These are phyloP conservation scores for Beris chalybata DNA, from an alignment of 2,888 invertebrate species.

Conservation along the genomic window DNA sequence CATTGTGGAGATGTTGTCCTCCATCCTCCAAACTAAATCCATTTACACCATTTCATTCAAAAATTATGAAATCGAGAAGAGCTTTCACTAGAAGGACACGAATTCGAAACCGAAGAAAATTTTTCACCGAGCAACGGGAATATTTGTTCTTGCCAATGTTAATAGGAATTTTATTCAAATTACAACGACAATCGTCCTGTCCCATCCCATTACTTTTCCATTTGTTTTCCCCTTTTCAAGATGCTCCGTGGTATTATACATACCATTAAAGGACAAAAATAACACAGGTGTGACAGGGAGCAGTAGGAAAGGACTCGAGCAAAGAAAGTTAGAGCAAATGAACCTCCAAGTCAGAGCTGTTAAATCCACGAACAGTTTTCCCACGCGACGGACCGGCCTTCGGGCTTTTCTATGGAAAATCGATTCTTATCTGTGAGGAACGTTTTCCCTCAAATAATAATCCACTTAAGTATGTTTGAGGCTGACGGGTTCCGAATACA, in stretches of 20 bases:
- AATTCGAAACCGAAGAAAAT: slow-evolving; percentile 2
- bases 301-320: not conserved
- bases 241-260: not conserved
- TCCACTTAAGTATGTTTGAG: slow-evolving; percentile 34
- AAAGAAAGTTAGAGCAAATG: not conserved
- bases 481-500: slow-evolving; percentile 35
- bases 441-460: slow-evolving; percentile 33
- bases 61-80: no score
- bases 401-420: slow-evolving; percentile 23
- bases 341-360: not conserved
- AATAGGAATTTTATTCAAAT: slow-evolving; percentile 40
- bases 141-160: slow-evolving; percentile 38
- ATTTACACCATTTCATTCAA: no score
- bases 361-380: slow-evolving; percentile 4
- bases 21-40: not conserved
- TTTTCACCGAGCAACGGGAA: slow-evolving; percentile 15
- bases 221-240: slow-evolving; percentile 3
- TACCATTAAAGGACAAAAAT: no score
- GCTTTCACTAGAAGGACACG: not conserved
- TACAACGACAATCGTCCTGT: slow-evolving; percentile 29
- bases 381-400: slow-evolving; percentile 1
- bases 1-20: slow-evolving; percentile 12
- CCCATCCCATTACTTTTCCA: slow-evolving; percentile 10
- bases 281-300: not conserved
- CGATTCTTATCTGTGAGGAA: slow-evolving; percentile 32